phyloP scores from a whole-genome alignment of 2,888 invertebrate species.

The Eugnorisma glareosa region DNA sequence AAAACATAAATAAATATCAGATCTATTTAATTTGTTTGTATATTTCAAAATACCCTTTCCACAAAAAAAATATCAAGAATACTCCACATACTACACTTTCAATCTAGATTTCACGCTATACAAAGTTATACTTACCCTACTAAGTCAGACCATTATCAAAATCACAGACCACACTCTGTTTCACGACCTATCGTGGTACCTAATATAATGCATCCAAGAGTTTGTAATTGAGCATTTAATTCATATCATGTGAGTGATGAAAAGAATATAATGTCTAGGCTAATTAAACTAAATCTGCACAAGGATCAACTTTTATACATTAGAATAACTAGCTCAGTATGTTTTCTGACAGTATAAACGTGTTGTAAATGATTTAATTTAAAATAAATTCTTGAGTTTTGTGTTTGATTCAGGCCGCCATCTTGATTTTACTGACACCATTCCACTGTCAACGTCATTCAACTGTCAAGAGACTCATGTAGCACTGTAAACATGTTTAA shows the following conservation, averaged over 20 bases:
- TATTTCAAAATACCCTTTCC: not conserved
- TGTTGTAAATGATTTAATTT: too few species aligned
- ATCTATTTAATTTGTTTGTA: not conserved
- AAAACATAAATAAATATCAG: not conserved
- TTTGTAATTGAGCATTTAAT: constrained; percentile 6
- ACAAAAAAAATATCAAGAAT: not conserved
- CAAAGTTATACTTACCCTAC: constrained; percentile 15
- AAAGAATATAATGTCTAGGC: constrained; percentile 1
- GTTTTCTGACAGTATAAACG: too few species aligned
- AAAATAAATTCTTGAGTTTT: too few species aligned
- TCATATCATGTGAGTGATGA: not conserved
- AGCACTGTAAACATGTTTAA: not conserved
- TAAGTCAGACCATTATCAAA: constrained; percentile 4
- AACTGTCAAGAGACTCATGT: too few species aligned
- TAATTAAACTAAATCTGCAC: not conserved
- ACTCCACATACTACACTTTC: not conserved
- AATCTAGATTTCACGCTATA: not conserved
- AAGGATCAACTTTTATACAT: not conserved
- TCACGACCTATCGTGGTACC: constrained; percentile 18
- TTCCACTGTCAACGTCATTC: too few species aligned
- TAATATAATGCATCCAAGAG: constrained; percentile 8
- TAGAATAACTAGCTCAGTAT: too few species aligned
- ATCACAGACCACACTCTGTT: not conserved
- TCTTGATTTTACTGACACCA: too few species aligned
- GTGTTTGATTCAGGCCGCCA: too few species aligned